Percentiles rank a stretch among this genome's conserved stretches.
phyloP scores from a whole-genome alignment of 2,888 invertebrate species.

The Drosophila nr. perissopoda region DNA sequence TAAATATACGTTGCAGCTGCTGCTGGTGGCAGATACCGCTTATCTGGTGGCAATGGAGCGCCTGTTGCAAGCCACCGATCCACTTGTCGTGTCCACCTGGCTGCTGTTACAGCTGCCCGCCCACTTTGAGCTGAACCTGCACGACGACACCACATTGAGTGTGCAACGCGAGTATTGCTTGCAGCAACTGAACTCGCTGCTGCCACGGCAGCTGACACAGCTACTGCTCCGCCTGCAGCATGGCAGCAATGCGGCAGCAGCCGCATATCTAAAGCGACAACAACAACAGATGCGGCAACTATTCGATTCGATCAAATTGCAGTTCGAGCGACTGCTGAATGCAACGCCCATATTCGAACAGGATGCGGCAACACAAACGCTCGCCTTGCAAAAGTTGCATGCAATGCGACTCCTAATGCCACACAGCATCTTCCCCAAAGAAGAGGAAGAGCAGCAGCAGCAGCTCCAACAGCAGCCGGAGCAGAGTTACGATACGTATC shows the following conservation, averaged over 20 bases:
- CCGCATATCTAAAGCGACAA: constrained; percentile 25
- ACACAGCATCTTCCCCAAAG: not conserved
- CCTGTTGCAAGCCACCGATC: constrained; percentile 41
- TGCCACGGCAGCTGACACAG: constrained; percentile 68
- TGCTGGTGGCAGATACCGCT: constrained; percentile 70
- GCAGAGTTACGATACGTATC: constrained; percentile 65
- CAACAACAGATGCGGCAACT: constrained; percentile 53
- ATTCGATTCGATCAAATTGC: constrained; percentile 68
- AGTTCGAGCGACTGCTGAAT: constrained; percentile 74
- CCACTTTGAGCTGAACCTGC: constrained; percentile 75
- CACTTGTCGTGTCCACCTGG: constrained; percentile 69
- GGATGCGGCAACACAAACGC: constrained; percentile 52
- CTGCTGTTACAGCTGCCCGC: constrained; percentile 78
- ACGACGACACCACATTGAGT: constrained; percentile 62
- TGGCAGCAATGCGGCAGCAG: constrained; percentile 46
- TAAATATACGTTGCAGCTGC: constrained; percentile 47
- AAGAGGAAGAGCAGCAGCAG: not conserved
- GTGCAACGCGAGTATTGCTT: constrained; percentile 72
- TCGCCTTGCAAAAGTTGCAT: constrained; percentile 72
- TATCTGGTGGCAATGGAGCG: constrained; percentile 62
- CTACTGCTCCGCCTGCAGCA: constrained; percentile 66
- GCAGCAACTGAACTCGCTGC: constrained; percentile 63
- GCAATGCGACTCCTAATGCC: constrained; percentile 76
- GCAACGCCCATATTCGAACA: constrained; percentile 68
- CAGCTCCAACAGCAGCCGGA: not conserved